Conservation (phyloP, 2,113 vertebrate genomes). For the Seriola dumerili region DNA sequence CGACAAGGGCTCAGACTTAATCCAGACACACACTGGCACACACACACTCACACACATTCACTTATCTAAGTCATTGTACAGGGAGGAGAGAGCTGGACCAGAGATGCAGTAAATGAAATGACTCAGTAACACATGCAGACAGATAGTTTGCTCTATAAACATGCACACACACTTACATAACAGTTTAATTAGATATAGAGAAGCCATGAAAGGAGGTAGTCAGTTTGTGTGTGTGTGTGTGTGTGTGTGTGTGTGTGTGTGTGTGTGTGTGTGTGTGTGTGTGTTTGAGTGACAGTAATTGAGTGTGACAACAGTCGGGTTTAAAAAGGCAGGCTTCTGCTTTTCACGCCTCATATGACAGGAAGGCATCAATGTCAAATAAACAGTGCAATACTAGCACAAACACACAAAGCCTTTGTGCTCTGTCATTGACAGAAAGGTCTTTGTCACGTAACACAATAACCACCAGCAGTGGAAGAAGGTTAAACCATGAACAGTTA, state of each 20-base stretch:
- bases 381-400: constrained; percentile 22
- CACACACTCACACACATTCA: neutral
- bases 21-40: constrained; percentile 31
- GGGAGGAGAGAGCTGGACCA: constrained; percentile 29
- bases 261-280: constrained; percentile 1
- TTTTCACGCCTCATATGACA: constrained; percentile 45
- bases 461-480: constrained; percentile 21
- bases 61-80: constrained; percentile 21
- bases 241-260: too few relatives aligned
- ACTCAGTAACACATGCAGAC: constrained; percentile 46
- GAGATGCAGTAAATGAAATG: constrained; percentile 34
- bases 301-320: constrained; percentile 30
- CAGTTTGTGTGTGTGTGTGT: too few relatives aligned
- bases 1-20: constrained; percentile 51
- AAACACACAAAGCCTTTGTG: constrained; percentile 18
- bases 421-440: neutral
- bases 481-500: constrained; percentile 20
- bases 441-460: constrained; percentile 10
- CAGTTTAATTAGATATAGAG: constrained; percentile 45
- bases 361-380: constrained; percentile 31
- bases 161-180: constrained; percentile 44
- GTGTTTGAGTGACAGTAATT: constrained; percentile 1
- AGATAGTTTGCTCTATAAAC: constrained; percentile 38
- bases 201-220: constrained; percentile 7
- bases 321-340: constrained; percentile 39